Percentiles rank a stretch among this genome's conserved stretches.
Conservation (phyloP, 2,888 invertebrate genomes). For the Acleris cristana region DNA sequence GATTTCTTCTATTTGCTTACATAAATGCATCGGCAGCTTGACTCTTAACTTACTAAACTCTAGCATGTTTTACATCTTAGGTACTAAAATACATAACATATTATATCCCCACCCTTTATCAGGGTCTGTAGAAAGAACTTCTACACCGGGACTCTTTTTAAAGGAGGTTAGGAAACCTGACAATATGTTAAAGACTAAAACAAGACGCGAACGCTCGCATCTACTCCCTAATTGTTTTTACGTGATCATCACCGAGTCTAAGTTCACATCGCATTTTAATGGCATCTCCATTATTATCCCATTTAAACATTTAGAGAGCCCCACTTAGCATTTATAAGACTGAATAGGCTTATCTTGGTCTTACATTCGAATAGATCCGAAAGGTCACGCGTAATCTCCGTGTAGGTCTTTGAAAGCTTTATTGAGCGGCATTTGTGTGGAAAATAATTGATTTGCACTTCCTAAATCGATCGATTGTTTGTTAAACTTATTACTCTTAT, state of each 20-base stretch:
- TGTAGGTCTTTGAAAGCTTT: constrained; percentile 12
- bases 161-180: too few relatives aligned
- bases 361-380: constrained; percentile 7
- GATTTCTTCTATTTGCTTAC: too few relatives aligned
- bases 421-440: constrained; percentile 6
- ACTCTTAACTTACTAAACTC: too few relatives aligned
- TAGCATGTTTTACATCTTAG: too few relatives aligned
- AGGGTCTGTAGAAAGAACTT: background rate
- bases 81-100: too few relatives aligned
- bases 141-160: too few relatives aligned
- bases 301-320: constrained; percentile 17
- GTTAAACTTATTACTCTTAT: background rate
- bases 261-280: constrained; percentile 8
- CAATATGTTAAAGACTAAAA: background rate
- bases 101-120: background rate
- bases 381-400: constrained; percentile 20
- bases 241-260: constrained; percentile 3
- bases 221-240: constrained; percentile 2
- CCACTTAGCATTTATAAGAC: constrained; percentile 20
- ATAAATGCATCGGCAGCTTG: too few relatives aligned
- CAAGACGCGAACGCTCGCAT: background rate
- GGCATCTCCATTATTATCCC: constrained; percentile 20
- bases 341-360: constrained; percentile 17
- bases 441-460: constrained; percentile 14
- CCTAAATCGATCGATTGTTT: background rate